These are phyloP conservation scores for Chaenogobius annularis DNA, from an alignment of 2,113 vertebrate species.

Conservation along the genomic window DNA sequence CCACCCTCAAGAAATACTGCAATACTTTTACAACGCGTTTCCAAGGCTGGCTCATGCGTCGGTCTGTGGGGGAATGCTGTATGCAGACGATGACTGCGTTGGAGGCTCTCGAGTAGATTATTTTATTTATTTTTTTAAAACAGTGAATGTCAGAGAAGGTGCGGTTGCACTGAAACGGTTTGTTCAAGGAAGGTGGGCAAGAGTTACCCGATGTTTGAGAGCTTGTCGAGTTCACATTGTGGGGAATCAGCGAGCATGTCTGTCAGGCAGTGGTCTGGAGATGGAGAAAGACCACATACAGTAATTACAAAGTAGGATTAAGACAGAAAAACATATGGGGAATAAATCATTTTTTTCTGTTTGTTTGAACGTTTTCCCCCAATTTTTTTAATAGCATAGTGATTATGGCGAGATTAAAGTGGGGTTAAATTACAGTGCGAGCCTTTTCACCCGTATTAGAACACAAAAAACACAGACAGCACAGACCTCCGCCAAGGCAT, in stretches of 20 bases:
- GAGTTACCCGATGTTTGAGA: background rate
- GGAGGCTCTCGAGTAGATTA: background rate
- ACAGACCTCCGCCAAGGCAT: background rate
- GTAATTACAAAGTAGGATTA: background rate
- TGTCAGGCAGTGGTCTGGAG: constrained; percentile 1
- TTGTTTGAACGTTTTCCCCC: background rate
- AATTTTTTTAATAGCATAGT: background rate
- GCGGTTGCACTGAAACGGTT: background rate
- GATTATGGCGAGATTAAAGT: background rate
- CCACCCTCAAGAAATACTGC: constrained; percentile 7
- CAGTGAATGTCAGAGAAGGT: background rate
- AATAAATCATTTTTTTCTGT: constrained; percentile 6
- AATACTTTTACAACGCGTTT: constrained; percentile 17
- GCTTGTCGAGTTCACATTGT: background rate
- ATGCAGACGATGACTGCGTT: constrained; percentile 10
- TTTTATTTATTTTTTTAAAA: background rate
- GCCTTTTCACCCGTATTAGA: background rate
- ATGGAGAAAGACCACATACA: constrained; percentile 3
- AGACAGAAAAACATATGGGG: constrained; percentile 3
- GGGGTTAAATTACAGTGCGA: background rate
- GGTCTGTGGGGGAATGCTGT: constrained; percentile 9
- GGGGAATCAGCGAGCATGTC: constrained; percentile 3
- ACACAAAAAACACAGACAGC: background rate
- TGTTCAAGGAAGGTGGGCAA: background rate
- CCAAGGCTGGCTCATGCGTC: constrained; percentile 11